These are phyloP conservation scores for Boleophthalmus pectinirostris DNA, from an alignment of 2,113 vertebrate genomes.

Conservation along the genomic window DNA sequence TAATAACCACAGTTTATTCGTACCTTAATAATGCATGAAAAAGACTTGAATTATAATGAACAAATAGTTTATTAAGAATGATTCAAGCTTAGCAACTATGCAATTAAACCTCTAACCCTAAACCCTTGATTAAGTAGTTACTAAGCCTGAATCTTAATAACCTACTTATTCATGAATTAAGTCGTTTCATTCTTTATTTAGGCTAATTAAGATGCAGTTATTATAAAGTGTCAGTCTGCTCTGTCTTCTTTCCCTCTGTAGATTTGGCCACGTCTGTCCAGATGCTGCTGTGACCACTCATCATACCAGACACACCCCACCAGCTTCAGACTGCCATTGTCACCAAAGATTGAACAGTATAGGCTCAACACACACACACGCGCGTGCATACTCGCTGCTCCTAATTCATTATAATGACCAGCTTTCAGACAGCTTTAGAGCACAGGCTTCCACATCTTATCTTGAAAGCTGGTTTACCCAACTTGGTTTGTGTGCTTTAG, in stretches of 20 bases:
- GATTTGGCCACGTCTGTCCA: constrained; percentile 66
- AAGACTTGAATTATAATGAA: no score
- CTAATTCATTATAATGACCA: constrained; percentile 76
- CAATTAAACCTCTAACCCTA: no score
- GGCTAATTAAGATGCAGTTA: no score
- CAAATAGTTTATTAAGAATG: no score
- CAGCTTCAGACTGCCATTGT: constrained; percentile 56
- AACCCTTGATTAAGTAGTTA: no score
- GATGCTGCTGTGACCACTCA: constrained; percentile 57
- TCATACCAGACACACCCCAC: constrained; percentile 63
- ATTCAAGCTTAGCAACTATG: no score
- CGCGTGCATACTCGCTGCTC: constrained; percentile 67
- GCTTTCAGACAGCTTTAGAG: constrained; percentile 73
- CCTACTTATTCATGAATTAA: no score
- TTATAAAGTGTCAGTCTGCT: constrained; percentile 9
- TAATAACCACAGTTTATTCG: no score
- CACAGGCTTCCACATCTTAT: constrained; percentile 66
- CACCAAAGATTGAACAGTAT: constrained; percentile 71
- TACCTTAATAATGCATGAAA: no score
- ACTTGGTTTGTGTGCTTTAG: not conserved
- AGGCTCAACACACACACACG: constrained; percentile 69
- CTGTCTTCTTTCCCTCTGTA: constrained; percentile 34
- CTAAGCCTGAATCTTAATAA: no score
- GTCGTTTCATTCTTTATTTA: no score
- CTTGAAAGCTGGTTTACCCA: constrained; percentile 42